Evolutionary conservation across 2,113 vertebrate genomes (phyloP).

Genomic region (Cromileptes altivelis): DNA sequence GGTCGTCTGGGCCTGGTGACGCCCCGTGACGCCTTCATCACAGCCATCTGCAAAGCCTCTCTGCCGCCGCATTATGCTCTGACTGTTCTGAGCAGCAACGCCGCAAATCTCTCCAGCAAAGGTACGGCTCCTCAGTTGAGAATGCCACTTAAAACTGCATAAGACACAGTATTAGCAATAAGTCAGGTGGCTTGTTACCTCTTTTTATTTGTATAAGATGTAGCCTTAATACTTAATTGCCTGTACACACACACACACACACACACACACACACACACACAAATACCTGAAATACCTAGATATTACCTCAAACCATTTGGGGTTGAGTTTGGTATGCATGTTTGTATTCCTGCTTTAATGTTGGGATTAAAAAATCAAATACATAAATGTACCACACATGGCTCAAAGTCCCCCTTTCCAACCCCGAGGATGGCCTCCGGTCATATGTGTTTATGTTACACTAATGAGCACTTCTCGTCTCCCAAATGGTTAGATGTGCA

Average conservation of each 20-base stretch:
- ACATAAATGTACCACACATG: background rate
- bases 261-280: background rate
- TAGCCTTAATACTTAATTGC: background rate
- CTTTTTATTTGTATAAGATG: background rate
- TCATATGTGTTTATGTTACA: constrained; percentile 56
- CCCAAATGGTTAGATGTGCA: constrained; percentile 37
- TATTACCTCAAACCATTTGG: background rate
- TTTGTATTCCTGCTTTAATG: background rate
- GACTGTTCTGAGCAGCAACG: constrained; percentile 91
- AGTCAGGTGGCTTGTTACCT: background rate
- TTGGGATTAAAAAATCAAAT: background rate
- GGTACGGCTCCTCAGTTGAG: constrained; percentile 75
- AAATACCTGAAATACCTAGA: background rate
- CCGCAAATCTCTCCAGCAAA: constrained; percentile 90
- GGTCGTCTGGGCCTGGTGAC: constrained; percentile 94
- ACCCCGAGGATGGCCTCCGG: constrained; percentile 45
- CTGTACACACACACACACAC: background rate
- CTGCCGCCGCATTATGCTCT: constrained; percentile 97
- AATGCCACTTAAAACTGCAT: background rate
- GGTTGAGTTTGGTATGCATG: background rate
- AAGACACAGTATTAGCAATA: background rate
- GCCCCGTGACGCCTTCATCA: constrained; percentile 98
- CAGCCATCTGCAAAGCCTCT: constrained; percentile 98
- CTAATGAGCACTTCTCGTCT: constrained; percentile 62
- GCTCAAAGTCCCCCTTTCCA: background rate